Conservation (phyloP, 2,113 vertebrate species). For the human (Homo sapiens) region GRCh38 chr2:21961501-21962000, state of each 20-base stretch:
- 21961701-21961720: not conserved
- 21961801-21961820: not conserved
- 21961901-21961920: not conserved
- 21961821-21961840: not conserved
- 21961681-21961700: not conserved
- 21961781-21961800: not conserved
- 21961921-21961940: not conserved
- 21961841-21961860: not conserved
- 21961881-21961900: not conserved
- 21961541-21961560: not conserved
- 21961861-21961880: not conserved
- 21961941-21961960: not conserved
- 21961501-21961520: no score
- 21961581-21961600: not conserved
- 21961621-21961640: not conserved
- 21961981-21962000: rapidly evolving
- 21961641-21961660: not conserved
- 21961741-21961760: not conserved
- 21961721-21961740: not conserved
- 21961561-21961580: not conserved
- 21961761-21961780: not conserved
- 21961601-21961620: not conserved
- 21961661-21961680: not conserved
- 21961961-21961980: not conserved
- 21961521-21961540: no score